Evolutionary conservation across 2,113 vertebrate genomes (phyloP).

Genomic region (Poeciliopsis occidentalis): DNA sequence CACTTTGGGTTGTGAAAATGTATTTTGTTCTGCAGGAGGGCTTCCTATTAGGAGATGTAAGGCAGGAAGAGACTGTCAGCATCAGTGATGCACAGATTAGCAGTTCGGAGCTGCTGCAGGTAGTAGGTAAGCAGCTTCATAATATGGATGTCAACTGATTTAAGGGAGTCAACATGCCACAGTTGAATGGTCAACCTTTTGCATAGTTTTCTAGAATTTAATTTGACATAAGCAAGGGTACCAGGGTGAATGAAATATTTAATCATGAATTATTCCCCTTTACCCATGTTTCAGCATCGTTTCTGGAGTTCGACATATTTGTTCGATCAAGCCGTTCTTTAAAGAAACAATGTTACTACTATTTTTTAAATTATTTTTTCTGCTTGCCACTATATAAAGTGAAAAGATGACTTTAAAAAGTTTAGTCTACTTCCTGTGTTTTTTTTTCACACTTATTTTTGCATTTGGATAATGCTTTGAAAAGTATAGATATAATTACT

Average conservation of each 20-base stretch:
- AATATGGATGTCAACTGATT: background rate
- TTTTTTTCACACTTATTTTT: too few species aligned
- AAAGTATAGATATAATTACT: too few species aligned
- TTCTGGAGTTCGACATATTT: background rate
- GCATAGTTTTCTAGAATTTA: background rate
- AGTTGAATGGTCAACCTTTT: too few species aligned
- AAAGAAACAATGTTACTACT: background rate
- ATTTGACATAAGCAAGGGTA: background rate
- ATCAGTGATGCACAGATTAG: constrained; percentile 98
- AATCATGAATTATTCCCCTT: background rate
- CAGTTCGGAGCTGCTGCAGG: constrained; percentile 92
- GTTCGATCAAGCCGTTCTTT: background rate
- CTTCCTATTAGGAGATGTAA: constrained; percentile 96
- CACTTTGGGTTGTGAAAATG: constrained; percentile 17
- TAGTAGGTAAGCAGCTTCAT: constrained; percentile 87
- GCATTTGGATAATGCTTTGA: too few species aligned
- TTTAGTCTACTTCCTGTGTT: too few species aligned
- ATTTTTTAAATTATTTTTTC: too few species aligned
- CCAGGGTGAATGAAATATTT: background rate
- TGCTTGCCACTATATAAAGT: too few species aligned
- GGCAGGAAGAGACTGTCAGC: constrained; percentile 96
- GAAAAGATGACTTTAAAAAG: too few species aligned
- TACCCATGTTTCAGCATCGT: background rate
- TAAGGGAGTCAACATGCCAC: too few species aligned
- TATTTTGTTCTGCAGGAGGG: constrained; percentile 86